phyloP scores from a whole-genome alignment of 2,797 vertebrate species.

The Geotria australis region DNA sequence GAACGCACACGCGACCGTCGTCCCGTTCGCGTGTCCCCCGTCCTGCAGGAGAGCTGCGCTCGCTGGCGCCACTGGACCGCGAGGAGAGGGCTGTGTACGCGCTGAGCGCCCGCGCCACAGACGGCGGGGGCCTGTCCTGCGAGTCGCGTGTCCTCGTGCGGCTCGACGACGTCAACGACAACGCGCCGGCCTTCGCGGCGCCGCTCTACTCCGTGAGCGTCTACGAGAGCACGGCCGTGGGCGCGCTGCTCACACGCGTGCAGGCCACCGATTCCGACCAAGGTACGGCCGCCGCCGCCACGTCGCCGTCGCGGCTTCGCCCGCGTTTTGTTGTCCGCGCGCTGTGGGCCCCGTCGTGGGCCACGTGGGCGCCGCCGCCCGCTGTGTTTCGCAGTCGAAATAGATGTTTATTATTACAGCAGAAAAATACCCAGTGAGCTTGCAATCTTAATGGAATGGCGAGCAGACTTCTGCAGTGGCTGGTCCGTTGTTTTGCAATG shows the following conservation, averaged over 20 bases:
- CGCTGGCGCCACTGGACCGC: conserved; percentile 31
- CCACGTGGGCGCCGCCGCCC: too few species aligned
- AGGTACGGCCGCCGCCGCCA: conserved; percentile 17
- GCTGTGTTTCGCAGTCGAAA: too few species aligned
- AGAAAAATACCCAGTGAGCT: too few species aligned
- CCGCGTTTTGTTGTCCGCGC: too few species aligned
- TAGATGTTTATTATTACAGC: too few species aligned
- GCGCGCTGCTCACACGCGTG: conserved; percentile 62
- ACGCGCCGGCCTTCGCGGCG: conserved; percentile 43
- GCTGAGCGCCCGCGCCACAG: conserved; percentile 40
- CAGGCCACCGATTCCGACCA: conserved; percentile 67
- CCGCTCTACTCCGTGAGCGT: conserved; percentile 37
- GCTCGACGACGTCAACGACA: conserved; percentile 79
- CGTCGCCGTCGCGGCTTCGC: too few species aligned
- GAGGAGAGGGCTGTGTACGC: conserved; percentile 36
- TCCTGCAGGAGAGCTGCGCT: conserved; percentile 44
- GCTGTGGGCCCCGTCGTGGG: too few species aligned
- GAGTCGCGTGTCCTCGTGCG: conserved; percentile 28
- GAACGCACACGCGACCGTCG: too few species aligned
- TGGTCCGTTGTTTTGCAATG: too few species aligned
- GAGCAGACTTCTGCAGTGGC: too few species aligned
- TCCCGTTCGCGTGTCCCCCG: too few species aligned
- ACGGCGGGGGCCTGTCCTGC: conserved; percentile 56
- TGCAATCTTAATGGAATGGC: too few species aligned
- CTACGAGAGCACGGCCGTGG: conserved; percentile 57